Evolutionary conservation across 1,140 invertebrate genomes (phyloP), one percentile per base, ranked within the genome.

Genomic region (Drosophila pectinifera): DNA sequence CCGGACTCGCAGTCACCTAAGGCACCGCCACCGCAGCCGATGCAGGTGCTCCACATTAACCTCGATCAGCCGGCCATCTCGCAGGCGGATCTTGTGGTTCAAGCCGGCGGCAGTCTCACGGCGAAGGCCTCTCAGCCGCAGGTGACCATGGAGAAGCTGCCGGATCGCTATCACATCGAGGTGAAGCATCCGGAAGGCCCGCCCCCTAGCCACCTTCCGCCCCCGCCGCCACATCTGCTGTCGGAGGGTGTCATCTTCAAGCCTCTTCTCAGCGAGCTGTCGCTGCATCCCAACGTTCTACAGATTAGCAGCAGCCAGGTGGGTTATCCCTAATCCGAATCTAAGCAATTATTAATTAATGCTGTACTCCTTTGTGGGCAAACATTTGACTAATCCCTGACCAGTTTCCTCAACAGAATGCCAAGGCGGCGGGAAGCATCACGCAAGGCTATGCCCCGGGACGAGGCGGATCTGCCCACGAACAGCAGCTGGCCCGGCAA

Each of bases 121-220:
- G 77, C 86, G 14, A 80, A 90, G 75, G 59, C 80, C 20, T 75
- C 79, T 45, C 91, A 91, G 59, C 91, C 83, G 13, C 91, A 91
- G 64, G 78, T 92, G 28, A 92, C 91, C 18, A 92, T 92, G 91
- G 91, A 92, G 26, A 92, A 92, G 53, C 62, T 92, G n/a, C 53
- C 58, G 7, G 91, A 91, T 53, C 83, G 89, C 41, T 92, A 92
- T 76, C 90, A 90, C 55, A 85, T 91, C 38, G 90, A 92, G 56
- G 81, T 88, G 5, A 92, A 92, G 55, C 81, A 88, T 20, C 49
- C 49, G 3, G 88, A 92, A 10, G 84, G 79, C 14, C 16, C 73
- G 16, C 36, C 74, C 5, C 78, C 61, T 22, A 59, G 69, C 8
- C 82, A 82, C 48, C 70, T 79, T 7, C 83, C 77, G 28, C 82